Percentiles rank a stretch among this genome's conserved stretches.
Conservation (phyloP, 2,113 vertebrate genomes). For the Aythya baeri region DNA sequence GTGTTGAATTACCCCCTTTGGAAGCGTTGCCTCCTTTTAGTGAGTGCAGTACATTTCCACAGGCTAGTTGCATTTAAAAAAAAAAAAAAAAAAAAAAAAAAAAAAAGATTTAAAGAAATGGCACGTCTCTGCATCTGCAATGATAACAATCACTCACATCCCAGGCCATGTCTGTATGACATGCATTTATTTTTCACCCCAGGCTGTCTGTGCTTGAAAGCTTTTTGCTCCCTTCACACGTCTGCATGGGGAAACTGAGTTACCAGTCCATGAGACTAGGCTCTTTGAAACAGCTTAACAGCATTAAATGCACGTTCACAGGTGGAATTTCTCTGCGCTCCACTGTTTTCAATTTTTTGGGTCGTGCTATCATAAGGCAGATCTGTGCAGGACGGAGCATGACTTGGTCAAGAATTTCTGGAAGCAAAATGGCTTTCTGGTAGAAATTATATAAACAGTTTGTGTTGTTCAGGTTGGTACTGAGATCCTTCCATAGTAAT, state of each 20-base stretch:
- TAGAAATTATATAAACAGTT: background rate
- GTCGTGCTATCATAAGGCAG: background rate
- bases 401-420: background rate
- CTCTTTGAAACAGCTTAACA: background rate
- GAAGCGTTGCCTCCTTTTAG: conserved; percentile 26
- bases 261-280: fast-evolving
- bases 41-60: conserved; percentile 21
- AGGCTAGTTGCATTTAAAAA: background rate
- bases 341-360: background rate
- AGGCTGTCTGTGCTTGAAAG: conserved; percentile 2
- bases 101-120: background rate
- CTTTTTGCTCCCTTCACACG: background rate
- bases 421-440: background rate
- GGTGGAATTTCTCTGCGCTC: background rate
- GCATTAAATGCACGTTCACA: background rate
- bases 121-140: background rate
- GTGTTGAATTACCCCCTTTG: conserved; percentile 48
- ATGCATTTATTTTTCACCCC: conserved; percentile 27
- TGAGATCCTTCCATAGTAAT: background rate
- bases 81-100: background rate
- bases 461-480: background rate
- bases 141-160: background rate
- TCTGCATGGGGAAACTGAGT: background rate
- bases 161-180: background rate
- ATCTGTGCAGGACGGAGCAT: background rate